Conservation (phyloP, 2,888 invertebrate genomes). For the Drosophila vallismaia region DNA sequence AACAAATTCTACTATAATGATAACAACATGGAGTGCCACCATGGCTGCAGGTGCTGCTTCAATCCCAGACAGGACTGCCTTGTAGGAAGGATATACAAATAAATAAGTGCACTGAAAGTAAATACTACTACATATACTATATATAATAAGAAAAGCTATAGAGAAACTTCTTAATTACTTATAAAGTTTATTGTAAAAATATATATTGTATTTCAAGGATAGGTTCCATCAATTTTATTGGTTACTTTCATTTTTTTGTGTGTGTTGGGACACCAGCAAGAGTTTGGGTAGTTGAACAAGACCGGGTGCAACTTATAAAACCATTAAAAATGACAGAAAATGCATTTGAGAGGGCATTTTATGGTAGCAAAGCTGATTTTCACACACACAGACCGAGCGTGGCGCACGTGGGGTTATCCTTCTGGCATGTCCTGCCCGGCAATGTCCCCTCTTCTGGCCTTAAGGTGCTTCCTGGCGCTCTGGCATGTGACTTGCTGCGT, state of each 20-base stretch:
- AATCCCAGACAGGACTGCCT: background rate
- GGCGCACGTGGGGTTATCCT: conserved; percentile 24
- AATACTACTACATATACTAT: background rate
- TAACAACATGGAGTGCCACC: conserved; percentile 27
- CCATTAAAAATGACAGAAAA: conserved; percentile 72
- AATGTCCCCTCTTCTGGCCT: background rate
- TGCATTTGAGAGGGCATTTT: conserved; percentile 57
- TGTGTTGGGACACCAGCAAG: background rate
- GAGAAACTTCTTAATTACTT: no score
- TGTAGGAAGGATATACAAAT: background rate
- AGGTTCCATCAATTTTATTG: no score
- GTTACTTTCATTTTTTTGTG: background rate
- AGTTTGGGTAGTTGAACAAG: conserved; percentile 13
- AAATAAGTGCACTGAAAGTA: background rate
- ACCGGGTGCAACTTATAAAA: conserved; percentile 67
- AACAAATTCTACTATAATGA: conserved; percentile 36
- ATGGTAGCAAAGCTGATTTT: conserved; percentile 30
- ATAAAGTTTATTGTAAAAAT: background rate
- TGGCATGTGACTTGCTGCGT: conserved; percentile 46
- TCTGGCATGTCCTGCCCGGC: conserved; percentile 25
- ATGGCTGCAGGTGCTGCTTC: conserved; percentile 18
- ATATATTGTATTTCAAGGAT: background rate
- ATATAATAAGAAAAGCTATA: no score
- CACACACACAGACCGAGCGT: conserved; percentile 12
- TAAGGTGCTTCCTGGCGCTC: conserved; percentile 36